Evolutionary conservation across 2,797 vertebrate genomes (phyloP).

Genomic region (Phataginus tetradactyla): DNA sequence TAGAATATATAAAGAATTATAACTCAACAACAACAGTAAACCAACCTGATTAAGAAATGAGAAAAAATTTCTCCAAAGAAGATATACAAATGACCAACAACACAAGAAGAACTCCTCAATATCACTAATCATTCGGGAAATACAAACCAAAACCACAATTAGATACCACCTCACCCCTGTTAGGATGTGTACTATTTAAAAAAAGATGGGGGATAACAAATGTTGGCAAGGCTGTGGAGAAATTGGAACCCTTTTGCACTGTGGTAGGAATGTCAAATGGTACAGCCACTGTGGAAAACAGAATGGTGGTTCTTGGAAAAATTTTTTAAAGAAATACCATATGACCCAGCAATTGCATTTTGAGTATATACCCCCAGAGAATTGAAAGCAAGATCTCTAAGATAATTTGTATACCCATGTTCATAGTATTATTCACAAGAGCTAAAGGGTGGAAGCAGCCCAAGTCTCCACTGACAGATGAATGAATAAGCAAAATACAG

Average conservation of each 20-base stretch:
- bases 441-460: background rate
- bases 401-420: background rate
- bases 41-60: background rate
- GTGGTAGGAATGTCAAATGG: background rate
- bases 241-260: background rate
- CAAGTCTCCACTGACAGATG: background rate
- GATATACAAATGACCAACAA: background rate
- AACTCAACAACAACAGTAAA: background rate
- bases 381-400: background rate
- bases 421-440: background rate
- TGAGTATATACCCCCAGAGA: background rate
- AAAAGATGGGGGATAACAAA: background rate
- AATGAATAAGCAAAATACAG: background rate
- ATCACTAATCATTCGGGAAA: background rate
- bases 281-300: background rate
- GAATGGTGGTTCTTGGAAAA: background rate
- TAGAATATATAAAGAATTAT: conserved; percentile 12
- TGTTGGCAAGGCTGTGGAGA: background rate
- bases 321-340: background rate
- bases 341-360: background rate
- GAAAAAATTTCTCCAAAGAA: background rate
- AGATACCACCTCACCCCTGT: background rate
- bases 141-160: background rate
- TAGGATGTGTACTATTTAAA: background rate
- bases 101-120: background rate